Percentiles rank a stretch among this genome's conserved stretches.
phyloP scores from a whole-genome alignment of 2,113 vertebrate genomes.

The Dolichallabes microphthalmus region DNA sequence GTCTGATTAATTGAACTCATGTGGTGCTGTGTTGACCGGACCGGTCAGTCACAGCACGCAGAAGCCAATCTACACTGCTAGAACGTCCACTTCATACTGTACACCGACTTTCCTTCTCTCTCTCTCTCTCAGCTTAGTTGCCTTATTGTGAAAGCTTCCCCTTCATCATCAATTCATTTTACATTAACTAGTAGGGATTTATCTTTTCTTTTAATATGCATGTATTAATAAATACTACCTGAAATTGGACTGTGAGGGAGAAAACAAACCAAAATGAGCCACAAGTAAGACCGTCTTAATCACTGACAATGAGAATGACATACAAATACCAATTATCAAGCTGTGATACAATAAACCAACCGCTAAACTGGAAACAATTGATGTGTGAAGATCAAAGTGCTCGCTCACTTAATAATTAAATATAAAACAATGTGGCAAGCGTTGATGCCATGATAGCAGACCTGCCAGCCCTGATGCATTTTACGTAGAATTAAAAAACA shows the following conservation, averaged over 20 bases:
- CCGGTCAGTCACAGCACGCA: constrained; percentile 31
- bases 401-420: background rate
- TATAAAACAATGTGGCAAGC: background rate
- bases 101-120: constrained; percentile 18
- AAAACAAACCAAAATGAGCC: background rate
- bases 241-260: constrained; percentile 8
- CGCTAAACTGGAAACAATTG: background rate
- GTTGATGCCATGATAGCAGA: background rate
- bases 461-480: background rate
- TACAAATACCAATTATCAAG: background rate
- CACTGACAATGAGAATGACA: background rate
- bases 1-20: constrained; percentile 35
- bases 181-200: background rate
- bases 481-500: too few species aligned
- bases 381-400: background rate
- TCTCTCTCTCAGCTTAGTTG: constrained; percentile 44
- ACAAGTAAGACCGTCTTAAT: background rate
- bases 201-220: background rate
- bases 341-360: background rate
- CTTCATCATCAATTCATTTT: background rate
- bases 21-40: constrained; percentile 39
- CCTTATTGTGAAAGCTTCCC: constrained; percentile 49
- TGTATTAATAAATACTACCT: constrained; percentile 1
- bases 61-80: constrained; percentile 23
- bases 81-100: constrained; percentile 9